A percentile compares a stretch with the other conserved stretches of the same genome.
phyloP scores from a whole-genome alignment of 2,113 vertebrate genomes.

The Phrynosoma blainvillii region DNA sequence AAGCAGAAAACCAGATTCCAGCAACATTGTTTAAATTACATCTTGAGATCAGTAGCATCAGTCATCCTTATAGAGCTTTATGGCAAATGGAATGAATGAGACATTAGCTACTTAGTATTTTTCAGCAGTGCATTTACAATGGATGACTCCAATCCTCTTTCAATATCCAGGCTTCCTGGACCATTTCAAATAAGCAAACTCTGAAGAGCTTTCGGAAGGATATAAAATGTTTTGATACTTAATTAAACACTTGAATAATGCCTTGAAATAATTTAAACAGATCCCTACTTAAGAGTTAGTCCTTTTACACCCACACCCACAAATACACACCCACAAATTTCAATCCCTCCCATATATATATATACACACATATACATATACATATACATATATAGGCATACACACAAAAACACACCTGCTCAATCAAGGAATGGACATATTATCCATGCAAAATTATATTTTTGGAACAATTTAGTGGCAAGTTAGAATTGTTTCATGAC shows the following conservation, averaged over 20 bases:
- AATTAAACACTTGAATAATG: not conserved
- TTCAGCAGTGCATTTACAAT: constrained; percentile 3
- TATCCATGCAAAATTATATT: too few relatives aligned
- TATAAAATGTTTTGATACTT: constrained; percentile 9
- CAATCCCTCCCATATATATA: not conserved
- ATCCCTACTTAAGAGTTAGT: not conserved
- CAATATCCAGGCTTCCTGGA: constrained; percentile 19
- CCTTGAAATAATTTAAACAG: not conserved
- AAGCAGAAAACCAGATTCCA: constrained; percentile 38
- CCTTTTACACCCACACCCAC: not conserved
- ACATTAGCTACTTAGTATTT: constrained; percentile 25
- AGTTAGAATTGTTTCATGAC: too few relatives aligned
- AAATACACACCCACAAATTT: not conserved
- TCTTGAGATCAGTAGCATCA: constrained; percentile 27
- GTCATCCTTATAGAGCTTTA: constrained; percentile 6
- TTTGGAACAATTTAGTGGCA: too few relatives aligned
- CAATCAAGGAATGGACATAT: too few relatives aligned
- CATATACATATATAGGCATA: too few relatives aligned
- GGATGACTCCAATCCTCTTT: constrained; percentile 15
- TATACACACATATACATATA: not conserved
- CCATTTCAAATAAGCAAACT: not conserved
- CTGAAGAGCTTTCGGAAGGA: not conserved
- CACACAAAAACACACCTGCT: too few relatives aligned
- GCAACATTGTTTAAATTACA: constrained; percentile 21
- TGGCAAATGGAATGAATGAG: constrained; percentile 14